Evolutionary conservation across 2,113 vertebrate genomes (phyloP).

Genomic region (Plecturocebus donacophilus): DNA sequence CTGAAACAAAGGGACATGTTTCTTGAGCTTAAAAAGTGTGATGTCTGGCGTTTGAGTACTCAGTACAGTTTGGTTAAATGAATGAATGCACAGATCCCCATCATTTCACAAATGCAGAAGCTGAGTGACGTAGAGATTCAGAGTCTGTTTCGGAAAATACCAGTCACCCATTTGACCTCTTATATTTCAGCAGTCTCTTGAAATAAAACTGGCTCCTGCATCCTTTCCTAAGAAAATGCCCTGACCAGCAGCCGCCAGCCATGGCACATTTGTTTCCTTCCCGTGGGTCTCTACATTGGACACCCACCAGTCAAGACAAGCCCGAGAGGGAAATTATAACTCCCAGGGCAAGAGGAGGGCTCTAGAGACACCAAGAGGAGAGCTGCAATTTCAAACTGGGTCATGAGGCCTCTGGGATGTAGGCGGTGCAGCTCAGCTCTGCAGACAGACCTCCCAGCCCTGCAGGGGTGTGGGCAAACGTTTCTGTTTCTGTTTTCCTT

Average conservation of each 20-base stretch:
- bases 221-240: accelerated
- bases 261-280: background rate
- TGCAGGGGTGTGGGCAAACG: background rate
- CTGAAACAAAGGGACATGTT: background rate
- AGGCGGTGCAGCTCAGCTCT: background rate
- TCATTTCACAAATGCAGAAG: background rate
- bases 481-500: background rate
- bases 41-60: background rate
- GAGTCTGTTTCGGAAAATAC: background rate
- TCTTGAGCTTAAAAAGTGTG: background rate
- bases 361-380: background rate
- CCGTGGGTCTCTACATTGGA: background rate
- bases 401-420: background rate
- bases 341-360: background rate
- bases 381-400: background rate
- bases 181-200: background rate
- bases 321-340: background rate
- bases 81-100: background rate
- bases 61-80: background rate
- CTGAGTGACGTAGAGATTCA: background rate
- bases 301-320: background rate
- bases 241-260: accelerated
- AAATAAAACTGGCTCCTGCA: background rate
- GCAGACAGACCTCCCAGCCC: background rate
- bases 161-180: background rate